Percentiles rank a stretch among this genome's conserved stretches.
These are phyloP conservation scores for Manis pentadactyla DNA, from an alignment of 2,797 vertebrate species.

Conservation along the genomic window DNA sequence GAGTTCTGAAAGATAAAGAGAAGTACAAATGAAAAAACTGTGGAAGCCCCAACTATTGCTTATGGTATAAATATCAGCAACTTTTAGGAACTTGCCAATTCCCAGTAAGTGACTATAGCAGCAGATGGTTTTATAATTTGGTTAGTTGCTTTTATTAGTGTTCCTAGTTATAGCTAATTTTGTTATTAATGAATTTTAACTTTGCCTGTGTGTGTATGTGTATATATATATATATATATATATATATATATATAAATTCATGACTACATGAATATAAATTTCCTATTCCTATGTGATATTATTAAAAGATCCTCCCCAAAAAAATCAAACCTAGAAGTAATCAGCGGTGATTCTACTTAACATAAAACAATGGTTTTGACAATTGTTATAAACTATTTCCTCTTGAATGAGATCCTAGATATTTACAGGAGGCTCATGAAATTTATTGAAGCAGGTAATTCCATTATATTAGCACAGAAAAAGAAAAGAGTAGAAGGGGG, in stretches of 20 bases:
- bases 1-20: background rate
- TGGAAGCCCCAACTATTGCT: background rate
- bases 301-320: background rate
- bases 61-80: background rate
- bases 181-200: constrained; percentile 30
- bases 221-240: background rate
- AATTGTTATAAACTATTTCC: background rate
- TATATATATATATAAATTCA: background rate
- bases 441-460: constrained; percentile 3
- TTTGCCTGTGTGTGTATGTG: background rate
- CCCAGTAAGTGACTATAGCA: background rate
- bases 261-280: background rate
- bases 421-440: background rate
- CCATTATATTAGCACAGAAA: background rate
- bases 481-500: background rate
- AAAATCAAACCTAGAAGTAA: constrained; percentile 35
- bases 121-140: constrained; percentile 24
- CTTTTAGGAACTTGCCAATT: background rate
- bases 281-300: background rate
- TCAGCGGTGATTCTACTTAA: background rate
- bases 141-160: background rate
- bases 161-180: background rate
- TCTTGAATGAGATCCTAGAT: background rate
- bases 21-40: background rate
- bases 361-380: background rate